A percentile compares a stretch with the other conserved stretches of the same genome.
Conservation (phyloP, 2,113 vertebrate species). For the Tetrax tetrax region DNA sequence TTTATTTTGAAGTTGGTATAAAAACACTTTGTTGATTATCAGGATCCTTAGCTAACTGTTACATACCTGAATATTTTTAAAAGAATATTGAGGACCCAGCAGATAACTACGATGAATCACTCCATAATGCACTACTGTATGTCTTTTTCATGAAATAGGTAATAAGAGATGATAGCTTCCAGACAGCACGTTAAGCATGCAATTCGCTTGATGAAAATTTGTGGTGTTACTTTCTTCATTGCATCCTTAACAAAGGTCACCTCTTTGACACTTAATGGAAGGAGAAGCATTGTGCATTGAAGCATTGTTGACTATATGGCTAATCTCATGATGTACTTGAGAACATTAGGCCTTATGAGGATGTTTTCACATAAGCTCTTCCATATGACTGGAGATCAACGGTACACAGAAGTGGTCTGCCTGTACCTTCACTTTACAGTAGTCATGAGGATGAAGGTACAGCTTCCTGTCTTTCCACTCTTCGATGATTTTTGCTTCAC, state of each 20-base stretch:
- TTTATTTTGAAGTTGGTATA: neutral
- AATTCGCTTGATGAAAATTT: neutral
- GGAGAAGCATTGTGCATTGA: fast-evolving
- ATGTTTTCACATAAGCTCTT: neutral
- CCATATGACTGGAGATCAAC: neutral
- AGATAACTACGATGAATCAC: neutral
- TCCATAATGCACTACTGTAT: neutral
- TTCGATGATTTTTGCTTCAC: neutral
- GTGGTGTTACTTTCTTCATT: neutral
- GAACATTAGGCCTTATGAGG: fast-evolving
- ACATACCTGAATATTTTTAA: neutral
- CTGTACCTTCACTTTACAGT: neutral
- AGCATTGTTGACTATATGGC: fast-evolving
- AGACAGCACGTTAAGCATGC: neutral
- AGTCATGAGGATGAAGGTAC: neutral
- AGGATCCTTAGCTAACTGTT: neutral
- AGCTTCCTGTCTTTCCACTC: neutral
- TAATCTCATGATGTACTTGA: neutral
- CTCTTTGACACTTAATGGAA: neutral
- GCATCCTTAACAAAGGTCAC: neutral
- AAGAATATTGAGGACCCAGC: neutral
- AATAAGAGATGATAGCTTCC: neutral
- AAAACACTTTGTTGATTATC: neutral
- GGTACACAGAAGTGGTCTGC: neutral
- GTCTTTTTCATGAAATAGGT: neutral